phyloP scores from a whole-genome alignment of 2,797 vertebrate genomes.

The Brachymystax lenok region DNA sequence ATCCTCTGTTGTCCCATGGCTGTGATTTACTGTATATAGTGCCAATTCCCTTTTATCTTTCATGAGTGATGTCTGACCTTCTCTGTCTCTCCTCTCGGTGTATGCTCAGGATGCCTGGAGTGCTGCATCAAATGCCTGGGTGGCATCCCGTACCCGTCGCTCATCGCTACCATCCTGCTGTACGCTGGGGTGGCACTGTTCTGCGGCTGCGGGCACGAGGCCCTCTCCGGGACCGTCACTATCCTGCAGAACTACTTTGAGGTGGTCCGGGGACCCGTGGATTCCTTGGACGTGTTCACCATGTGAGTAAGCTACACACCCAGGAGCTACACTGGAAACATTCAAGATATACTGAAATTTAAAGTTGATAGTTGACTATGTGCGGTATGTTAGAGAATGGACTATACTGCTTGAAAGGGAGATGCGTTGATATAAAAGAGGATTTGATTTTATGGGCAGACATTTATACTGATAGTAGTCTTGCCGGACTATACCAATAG shows the following conservation, averaged over 20 bases:
- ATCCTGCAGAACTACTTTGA: constrained; percentile 99
- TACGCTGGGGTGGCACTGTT: constrained; percentile 96
- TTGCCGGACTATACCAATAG: too few relatives aligned
- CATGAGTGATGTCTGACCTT: background rate
- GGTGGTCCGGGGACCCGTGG: constrained; percentile 89
- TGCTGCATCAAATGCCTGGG: constrained; percentile 98
- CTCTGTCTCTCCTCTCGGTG: background rate
- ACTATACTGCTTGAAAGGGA: too few relatives aligned
- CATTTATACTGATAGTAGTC: too few relatives aligned
- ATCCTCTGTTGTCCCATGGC: background rate
- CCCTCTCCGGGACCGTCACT: constrained; percentile 92
- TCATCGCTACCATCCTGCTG: constrained; percentile 95
- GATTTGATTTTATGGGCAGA: too few relatives aligned
- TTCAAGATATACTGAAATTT: background rate
- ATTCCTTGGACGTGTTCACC: constrained; percentile 93
- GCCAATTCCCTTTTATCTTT: background rate
- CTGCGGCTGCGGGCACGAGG: constrained; percentile 97
- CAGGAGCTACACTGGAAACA: background rate
- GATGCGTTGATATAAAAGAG: too few relatives aligned
- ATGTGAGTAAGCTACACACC: constrained; percentile 81
- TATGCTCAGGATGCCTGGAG: constrained; percentile 88
- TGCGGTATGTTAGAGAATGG: too few relatives aligned
- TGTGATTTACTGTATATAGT: background rate
- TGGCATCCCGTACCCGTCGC: constrained; percentile 94
- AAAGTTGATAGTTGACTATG: too few relatives aligned